phyloP scores from a whole-genome alignment of 2,113 vertebrate species.

The Nerophis ophidion region DNA sequence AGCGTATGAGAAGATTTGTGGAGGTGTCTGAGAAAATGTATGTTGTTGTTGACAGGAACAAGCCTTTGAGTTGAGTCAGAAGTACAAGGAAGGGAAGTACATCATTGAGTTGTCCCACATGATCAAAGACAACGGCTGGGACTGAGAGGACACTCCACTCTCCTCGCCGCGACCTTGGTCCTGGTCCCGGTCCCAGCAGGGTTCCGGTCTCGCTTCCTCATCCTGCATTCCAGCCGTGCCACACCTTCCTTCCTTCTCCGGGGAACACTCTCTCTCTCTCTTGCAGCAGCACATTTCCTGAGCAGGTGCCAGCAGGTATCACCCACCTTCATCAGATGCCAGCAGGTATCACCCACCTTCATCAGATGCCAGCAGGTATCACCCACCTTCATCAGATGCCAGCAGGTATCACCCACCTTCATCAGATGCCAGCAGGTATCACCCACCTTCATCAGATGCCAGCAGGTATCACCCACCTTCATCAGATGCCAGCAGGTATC shows the following conservation, averaged over 20 bases:
- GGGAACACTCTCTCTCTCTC: conserved; percentile 42
- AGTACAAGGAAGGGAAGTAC: conserved; percentile 99
- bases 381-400: no score
- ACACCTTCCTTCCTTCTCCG: conserved; percentile 35
- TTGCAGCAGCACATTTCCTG: no score
- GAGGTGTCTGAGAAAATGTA: not conserved
- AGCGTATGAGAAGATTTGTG: no score
- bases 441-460: conserved; percentile 30
- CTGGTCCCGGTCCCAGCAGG: conserved; percentile 44
- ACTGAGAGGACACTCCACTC: conserved; percentile 68
- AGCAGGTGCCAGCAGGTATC: no score
- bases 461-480: conserved; percentile 15
- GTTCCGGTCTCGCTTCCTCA: conserved; percentile 63
- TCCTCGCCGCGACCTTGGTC: conserved; percentile 54
- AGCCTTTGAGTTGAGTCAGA: conserved; percentile 97
- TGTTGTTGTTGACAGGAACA: conserved; percentile 78
- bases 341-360: no score
- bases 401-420: no score
- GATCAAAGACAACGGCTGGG: conserved; percentile 99
- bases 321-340: no score
- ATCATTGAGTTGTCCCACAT: conserved; percentile 99
- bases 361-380: no score
- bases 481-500: no score
- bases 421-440: no score
- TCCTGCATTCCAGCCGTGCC: conserved; percentile 46